These are phyloP conservation scores for Anolis carolinensis DNA, from an alignment of 2,113 vertebrate species.

Conservation along the genomic window DNA sequence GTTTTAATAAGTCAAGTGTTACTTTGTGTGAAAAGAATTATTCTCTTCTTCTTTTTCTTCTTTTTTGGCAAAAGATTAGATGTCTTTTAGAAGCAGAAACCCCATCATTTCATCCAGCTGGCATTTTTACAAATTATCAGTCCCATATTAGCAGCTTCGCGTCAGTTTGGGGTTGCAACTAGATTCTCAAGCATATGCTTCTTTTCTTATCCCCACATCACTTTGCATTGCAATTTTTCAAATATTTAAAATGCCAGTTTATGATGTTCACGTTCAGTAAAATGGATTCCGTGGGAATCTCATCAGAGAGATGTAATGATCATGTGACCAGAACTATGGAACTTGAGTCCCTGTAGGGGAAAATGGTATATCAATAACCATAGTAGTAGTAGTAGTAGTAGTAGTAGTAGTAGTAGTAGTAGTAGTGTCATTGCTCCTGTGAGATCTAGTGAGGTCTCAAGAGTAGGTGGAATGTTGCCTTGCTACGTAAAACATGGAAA, in stretches of 20 bases:
- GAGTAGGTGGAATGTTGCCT: neutral
- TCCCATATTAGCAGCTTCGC: conserved; percentile 80
- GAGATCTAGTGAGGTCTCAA: neutral
- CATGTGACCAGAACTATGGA: neutral
- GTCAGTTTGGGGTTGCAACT: conserved; percentile 76
- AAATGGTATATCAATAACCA: too few relatives aligned
- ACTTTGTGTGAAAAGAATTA: conserved; percentile 82
- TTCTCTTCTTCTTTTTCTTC: neutral
- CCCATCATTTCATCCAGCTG: conserved; percentile 81
- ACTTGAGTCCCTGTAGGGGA: neutral
- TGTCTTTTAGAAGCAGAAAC: conserved; percentile 82
- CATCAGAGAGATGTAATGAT: neutral
- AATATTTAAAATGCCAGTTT: conserved; percentile 48
- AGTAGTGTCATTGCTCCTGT: neutral
- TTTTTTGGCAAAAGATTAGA: conserved; percentile 79
- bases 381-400: too few relatives aligned
- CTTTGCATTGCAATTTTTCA: conserved; percentile 70
- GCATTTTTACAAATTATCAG: conserved; percentile 79
- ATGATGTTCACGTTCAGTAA: conserved; percentile 1
- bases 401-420: too few relatives aligned
- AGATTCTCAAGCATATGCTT: conserved; percentile 77
- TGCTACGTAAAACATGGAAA: neutral
- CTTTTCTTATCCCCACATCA: conserved; percentile 57
- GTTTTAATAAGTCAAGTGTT: conserved; percentile 83
- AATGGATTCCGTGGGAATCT: neutral